These are phyloP conservation scores for Pelagia noctiluca DNA, from an alignment of 30 jellyfish, hydroid and myxozoan genomes.

Conservation along the genomic window DNA sequence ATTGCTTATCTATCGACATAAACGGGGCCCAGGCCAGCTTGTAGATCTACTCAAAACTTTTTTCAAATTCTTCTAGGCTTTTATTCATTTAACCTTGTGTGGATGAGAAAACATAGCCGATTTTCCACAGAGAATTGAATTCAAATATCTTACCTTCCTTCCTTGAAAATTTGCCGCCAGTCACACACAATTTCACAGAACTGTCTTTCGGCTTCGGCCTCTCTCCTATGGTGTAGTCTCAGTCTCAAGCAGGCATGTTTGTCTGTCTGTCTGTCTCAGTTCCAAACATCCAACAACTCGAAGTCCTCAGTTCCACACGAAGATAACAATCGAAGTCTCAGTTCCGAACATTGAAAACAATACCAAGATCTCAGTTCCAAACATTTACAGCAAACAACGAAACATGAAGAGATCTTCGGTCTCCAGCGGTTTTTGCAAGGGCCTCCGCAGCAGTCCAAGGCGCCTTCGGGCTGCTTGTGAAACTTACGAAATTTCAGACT, in stretches of 20 bases:
- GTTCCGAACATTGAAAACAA: background rate
- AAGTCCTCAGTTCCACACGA: background rate
- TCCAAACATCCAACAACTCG: background rate
- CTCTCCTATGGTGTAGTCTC: no score
- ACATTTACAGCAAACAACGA: slow-evolving; percentile 9
- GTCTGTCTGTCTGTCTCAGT: background rate
- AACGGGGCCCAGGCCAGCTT: no score
- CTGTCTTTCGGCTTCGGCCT: slow-evolving; percentile 10
- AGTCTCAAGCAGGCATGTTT: no score
- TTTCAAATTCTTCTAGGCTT: no score
- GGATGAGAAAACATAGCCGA: background rate
- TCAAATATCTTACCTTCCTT: background rate
- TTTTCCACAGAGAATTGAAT: no score
- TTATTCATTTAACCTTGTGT: no score
- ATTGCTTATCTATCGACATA: no score
- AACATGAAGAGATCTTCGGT: background rate
- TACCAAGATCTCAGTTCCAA: slow-evolving; percentile 2
- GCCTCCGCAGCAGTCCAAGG: slow-evolving; percentile 8
- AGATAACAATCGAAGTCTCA: background rate
- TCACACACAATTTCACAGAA: background rate
- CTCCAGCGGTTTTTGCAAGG: slow-evolving; percentile 3
- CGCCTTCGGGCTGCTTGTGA: slow-evolving; percentile 7
- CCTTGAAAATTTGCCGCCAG: slow-evolving; percentile 7
- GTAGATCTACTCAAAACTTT: no score
- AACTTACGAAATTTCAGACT: slow-evolving; percentile 1